phyloP scores from a whole-genome alignment of 1,140 invertebrate species.

The Ostrea edulis region DNA sequence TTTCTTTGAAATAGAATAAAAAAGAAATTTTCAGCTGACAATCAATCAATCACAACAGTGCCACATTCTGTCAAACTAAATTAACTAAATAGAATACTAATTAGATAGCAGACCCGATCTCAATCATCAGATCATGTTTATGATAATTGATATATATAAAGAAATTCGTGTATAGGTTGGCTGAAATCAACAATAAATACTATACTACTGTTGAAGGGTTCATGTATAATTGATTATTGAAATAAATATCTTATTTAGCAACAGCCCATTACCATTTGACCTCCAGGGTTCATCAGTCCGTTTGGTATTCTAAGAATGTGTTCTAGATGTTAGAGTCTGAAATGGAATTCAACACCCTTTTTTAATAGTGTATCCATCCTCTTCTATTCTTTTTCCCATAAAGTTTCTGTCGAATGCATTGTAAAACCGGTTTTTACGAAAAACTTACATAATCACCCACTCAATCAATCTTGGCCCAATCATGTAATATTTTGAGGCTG shows the following conservation, averaged over 20 bases:
- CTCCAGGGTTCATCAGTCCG: no score
- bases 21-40: background rate
- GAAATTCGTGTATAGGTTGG: background rate
- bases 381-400: no score
- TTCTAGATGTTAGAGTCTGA: no score
- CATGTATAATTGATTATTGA: background rate
- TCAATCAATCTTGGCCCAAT: no score
- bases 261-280: no score
- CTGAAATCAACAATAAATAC: background rate
- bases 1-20: slow-evolving; percentile 10
- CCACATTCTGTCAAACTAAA: background rate
- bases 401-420: no score
- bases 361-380: no score
- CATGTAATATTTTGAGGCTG: no score
- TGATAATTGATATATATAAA: slow-evolving; percentile 7
- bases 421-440: no score
- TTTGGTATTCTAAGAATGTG: no score
- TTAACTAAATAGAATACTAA: background rate
- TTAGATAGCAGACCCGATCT: background rate
- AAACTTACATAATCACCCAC: no score
- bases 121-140: background rate
- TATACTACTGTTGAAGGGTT: background rate
- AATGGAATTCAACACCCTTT: no score
- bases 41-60: background rate
- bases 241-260: background rate